Evolutionary conservation across 2,888 invertebrate genomes (phyloP), one percentile per base, ranked within the genome.

Genomic region (Syrphus vitripennis): DNA sequence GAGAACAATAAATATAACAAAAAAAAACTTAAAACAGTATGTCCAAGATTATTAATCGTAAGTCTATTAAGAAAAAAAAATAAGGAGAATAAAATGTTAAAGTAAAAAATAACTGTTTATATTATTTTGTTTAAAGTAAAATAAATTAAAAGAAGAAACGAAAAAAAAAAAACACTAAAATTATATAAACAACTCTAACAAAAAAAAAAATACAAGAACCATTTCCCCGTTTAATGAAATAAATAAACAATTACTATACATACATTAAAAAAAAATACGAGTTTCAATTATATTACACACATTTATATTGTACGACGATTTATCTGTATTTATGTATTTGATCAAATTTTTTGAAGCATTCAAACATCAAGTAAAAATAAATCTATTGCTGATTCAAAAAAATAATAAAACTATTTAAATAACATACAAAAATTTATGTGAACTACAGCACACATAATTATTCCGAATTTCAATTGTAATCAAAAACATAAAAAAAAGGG

Each of bases 331-430:
- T 59, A 37, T 80, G 31, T 72, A 72, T 69, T 42, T 80, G 70
- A 67, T 53, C 55, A 82, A 26, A 31, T 57, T 74, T 72, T 82
- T 76, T 67, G 40, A 78, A 75, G 9, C 67, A 53, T 65, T 31
- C 79, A 72, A 79, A 87, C 80, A 61, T 88, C 72, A 87, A 88
- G 40, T 48, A 81, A 65, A 48, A 59, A 34, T 21, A 88, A 89
- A 89, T 42, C 80, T 88, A 89, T 88, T 90, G 90, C 89, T 89
- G 88, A 89, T 89, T 90, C 48, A 89, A 87, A 26, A 31, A 55
- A 21, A 83, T 21, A 80, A 31, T 84, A 71, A 65, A 71, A 75
- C n/a, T 7, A 48, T 53, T 24, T 24, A 50, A 50, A 50, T 50
- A 50, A 6, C 14, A 50, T 50, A 50, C 12, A 63, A 71, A 86